phyloP scores from a whole-genome alignment of 2,113 vertebrate species.

The Pachypanchax playfairii region DNA sequence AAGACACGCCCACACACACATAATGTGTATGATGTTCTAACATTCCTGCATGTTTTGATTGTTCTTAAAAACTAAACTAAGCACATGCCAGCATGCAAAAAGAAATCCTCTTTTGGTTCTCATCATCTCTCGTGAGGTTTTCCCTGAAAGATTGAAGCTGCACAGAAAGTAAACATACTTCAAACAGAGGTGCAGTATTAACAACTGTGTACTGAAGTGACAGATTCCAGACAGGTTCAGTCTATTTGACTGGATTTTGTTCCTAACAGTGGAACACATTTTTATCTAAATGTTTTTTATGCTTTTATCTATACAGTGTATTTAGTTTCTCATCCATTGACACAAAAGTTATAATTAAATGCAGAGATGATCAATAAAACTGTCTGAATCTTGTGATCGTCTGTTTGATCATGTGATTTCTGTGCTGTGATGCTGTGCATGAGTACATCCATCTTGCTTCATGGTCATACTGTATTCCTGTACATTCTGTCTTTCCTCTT shows the following conservation, averaged over 20 bases:
- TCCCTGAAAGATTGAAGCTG: conserved; percentile 37
- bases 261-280: conserved; percentile 31
- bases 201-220: conserved; percentile 54
- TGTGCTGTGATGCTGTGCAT: too few species aligned
- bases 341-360: too few species aligned
- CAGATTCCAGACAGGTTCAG: conserved; percentile 58
- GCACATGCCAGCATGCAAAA: background rate
- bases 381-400: too few species aligned
- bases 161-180: conserved; percentile 46
- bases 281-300: conserved; percentile 31
- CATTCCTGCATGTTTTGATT: background rate
- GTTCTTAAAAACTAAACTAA: background rate
- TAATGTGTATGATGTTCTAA: too few species aligned
- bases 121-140: conserved; percentile 24
- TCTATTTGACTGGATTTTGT: conserved; percentile 57
- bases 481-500: background rate
- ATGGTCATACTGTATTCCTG: background rate
- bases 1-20: too few species aligned
- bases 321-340: background rate
- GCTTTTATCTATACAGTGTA: background rate
- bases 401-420: too few species aligned
- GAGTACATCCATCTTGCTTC: background rate
- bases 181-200: conserved; percentile 55
- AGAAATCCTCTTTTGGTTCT: conserved; percentile 18
- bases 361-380: too few species aligned